Conservation (phyloP, 2,797 vertebrate species). For the Diceros bicornis region DNA sequence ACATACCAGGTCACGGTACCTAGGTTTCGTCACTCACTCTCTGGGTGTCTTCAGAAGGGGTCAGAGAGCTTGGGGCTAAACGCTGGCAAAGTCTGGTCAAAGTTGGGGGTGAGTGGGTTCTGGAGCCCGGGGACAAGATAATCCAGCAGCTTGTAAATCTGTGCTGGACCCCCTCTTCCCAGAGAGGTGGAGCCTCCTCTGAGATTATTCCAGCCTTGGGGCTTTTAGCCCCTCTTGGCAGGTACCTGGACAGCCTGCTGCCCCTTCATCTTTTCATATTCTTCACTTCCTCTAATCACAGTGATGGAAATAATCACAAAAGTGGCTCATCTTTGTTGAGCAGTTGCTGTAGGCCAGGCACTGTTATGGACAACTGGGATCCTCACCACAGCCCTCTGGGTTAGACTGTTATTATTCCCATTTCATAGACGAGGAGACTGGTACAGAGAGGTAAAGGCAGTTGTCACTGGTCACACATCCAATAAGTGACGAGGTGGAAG, state of each 20-base stretch:
- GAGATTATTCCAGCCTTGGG: no score
- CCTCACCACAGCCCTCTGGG: not conserved
- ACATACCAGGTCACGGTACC: not conserved
- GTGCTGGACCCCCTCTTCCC: not conserved
- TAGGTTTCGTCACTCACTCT: not conserved
- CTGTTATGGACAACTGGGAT: not conserved
- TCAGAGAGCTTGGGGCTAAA: not conserved
- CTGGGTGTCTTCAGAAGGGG: not conserved
- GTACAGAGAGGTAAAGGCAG: not conserved
- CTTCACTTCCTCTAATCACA: not conserved
- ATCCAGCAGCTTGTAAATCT: not conserved
- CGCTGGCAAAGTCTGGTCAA: not conserved
- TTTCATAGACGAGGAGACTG: not conserved
- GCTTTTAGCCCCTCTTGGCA: not conserved
- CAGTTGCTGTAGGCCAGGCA: not conserved
- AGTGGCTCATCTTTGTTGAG: not conserved
- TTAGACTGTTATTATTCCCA: not conserved
- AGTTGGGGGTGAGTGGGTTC: not conserved
- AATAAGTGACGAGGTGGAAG: not conserved
- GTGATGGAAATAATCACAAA: not conserved
- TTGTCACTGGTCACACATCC: not conserved
- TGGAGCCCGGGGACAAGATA: no score
- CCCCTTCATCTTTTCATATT: not conserved
- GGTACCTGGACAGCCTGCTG: not conserved
- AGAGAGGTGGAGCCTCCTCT: not conserved